Percentiles rank a stretch among this genome's conserved stretches.
phyloP scores from a whole-genome alignment of 1,140 invertebrate species.

The Chionoecetes opilio region DNA sequence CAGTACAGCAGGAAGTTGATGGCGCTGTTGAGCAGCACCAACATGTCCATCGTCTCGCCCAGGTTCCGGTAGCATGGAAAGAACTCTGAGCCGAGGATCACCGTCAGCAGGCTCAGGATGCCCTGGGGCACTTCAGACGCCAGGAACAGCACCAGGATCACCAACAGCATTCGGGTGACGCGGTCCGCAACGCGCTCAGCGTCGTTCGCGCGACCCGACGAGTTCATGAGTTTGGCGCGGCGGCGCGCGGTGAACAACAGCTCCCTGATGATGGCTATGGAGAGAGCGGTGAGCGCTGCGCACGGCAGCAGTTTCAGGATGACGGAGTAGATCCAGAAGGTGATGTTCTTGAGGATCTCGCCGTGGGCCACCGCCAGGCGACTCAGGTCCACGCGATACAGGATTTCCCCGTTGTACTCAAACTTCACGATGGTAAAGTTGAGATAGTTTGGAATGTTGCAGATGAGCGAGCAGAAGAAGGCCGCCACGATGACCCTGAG shows the following conservation, averaged over 20 bases:
- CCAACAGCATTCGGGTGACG: slow-evolving; percentile 87
- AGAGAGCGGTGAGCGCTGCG: slow-evolving; percentile 91
- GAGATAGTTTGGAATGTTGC: slow-evolving; percentile 94
- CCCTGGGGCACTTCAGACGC: slow-evolving; percentile 90
- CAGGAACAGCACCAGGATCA: slow-evolving; percentile 85
- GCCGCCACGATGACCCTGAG: slow-evolving; percentile 89
- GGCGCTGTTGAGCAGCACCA: slow-evolving; percentile 95
- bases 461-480: slow-evolving; percentile 91
- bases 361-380: slow-evolving; percentile 83
- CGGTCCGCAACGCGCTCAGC: slow-evolving; percentile 82
- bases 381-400: slow-evolving; percentile 83
- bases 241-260: slow-evolving; percentile 84
- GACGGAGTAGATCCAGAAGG: slow-evolving; percentile 88
- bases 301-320: slow-evolving; percentile 94
- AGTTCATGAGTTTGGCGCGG: slow-evolving; percentile 73
- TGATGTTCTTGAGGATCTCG: slow-evolving; percentile 84
- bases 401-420: slow-evolving; percentile 82
- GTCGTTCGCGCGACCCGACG: slow-evolving; percentile 65
- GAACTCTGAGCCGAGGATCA: slow-evolving; percentile 89
- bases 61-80: slow-evolving; percentile 92
- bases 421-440: slow-evolving; percentile 86
- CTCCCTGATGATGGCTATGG: slow-evolving; percentile 90
- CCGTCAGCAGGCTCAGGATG: slow-evolving; percentile 91
- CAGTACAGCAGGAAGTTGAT: slow-evolving; percentile 98
- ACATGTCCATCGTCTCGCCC: slow-evolving; percentile 95